These are phyloP conservation scores for Cyprinodon brontotheroides DNA, from an alignment of 2,113 vertebrate genomes.

Conservation along the genomic window DNA sequence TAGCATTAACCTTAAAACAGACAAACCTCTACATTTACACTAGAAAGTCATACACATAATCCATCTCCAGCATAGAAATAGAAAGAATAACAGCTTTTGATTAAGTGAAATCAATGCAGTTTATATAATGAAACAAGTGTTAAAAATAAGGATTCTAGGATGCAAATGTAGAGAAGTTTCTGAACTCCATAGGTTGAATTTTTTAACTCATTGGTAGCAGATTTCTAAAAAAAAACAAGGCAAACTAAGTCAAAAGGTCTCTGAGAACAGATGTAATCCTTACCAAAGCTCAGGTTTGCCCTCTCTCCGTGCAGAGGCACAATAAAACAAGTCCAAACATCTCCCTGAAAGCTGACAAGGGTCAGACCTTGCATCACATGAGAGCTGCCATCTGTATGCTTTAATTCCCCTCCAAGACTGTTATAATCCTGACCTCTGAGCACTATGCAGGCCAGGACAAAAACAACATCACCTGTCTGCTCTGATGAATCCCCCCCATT, in stretches of 20 bases:
- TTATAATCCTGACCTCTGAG: conserved; percentile 63
- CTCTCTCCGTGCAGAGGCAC: conserved; percentile 7
- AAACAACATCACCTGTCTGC: conserved; percentile 4
- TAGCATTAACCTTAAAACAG: conserved; percentile 21
- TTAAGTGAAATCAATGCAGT: not conserved
- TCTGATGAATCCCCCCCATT: not conserved
- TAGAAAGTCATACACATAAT: conserved; percentile 19
- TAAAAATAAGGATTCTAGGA: not conserved
- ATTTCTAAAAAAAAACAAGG: not conserved
- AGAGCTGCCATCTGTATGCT: conserved; percentile 67
- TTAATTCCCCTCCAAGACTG: conserved; percentile 65
- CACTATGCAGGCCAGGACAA: conserved; percentile 33
- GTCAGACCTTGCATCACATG: conserved; percentile 64
- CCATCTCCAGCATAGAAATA: not conserved
- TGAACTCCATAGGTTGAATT: too few relatives aligned
- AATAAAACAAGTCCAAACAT: conserved; percentile 25
- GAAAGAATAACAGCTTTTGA: too few relatives aligned
- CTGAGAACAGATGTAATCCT: not conserved
- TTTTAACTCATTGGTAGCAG: too few relatives aligned
- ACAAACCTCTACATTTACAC: too few relatives aligned
- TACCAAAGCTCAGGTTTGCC: not conserved
- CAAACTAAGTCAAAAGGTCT: not conserved
- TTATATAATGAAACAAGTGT: not conserved
- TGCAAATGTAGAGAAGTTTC: too few relatives aligned
- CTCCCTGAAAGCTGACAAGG: conserved; percentile 44